phyloP scores from a whole-genome alignment of 1,140 invertebrate genomes.

The Sarcophaga peregrina region DNA sequence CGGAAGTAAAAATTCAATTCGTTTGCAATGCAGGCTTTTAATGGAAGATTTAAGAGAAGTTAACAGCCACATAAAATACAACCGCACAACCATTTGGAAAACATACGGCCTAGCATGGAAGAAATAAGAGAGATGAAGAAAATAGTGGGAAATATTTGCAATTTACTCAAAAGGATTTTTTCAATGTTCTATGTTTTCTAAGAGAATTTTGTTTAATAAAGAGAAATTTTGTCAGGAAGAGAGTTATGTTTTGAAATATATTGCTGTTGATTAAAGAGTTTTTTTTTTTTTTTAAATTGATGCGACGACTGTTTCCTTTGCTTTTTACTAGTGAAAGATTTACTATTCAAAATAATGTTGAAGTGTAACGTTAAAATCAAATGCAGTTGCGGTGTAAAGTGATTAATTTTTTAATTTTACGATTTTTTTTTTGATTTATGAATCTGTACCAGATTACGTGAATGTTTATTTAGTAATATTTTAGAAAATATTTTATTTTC shows the following conservation, averaged over 20 bases:
- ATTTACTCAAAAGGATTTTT: not conserved
- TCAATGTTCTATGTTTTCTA: not conserved
- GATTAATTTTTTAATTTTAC: no score
- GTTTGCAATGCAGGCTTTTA: not conserved
- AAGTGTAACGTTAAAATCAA: no score
- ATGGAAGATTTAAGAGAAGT: slow-evolving; percentile 14
- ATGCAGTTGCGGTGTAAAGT: no score
- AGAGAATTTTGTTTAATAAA: not conserved
- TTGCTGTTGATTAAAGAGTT: not conserved
- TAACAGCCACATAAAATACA: not conserved
- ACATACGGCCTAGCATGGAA: not conserved
- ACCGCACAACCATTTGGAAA: no score
- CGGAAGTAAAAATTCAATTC: slow-evolving; percentile 9
- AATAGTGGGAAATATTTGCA: slow-evolving; percentile 11
- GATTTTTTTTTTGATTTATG: no score
- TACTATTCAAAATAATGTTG: not conserved
- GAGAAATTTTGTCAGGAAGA: not conserved
- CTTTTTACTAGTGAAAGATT: not conserved
- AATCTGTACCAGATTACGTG: no score
- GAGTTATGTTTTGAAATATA: no score
- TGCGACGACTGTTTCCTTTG: not conserved
- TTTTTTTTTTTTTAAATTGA: not conserved
- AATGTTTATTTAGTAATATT: no score
- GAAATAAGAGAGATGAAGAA: not conserved
- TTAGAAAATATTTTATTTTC: no score